Evolutionary conservation across 2,797 vertebrate species (phyloP), one percentile per base, ranked within the genome.

Genomic region (Gastrophryne carolinensis): DNA sequence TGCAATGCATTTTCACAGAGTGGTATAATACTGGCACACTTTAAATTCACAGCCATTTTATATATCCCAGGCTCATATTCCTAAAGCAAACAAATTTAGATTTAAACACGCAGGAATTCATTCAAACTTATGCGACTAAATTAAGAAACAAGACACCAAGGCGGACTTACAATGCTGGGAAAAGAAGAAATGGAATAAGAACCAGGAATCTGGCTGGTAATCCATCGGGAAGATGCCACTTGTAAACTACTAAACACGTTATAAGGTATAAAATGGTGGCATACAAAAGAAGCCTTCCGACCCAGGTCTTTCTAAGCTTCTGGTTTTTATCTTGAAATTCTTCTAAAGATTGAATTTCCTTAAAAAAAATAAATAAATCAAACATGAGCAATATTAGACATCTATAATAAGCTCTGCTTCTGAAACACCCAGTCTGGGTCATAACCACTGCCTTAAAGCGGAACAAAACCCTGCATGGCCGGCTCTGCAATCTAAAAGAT

Each of bases 241-340:
- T 87, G 84, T 98, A 99, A 3, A 98, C 95, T 79, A 98, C 84
- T 57, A 93, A 24, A 80, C 91, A 94, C 15, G 92, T 92, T 57
- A 94, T 65, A 80, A 98, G 82, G 86, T 94, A 98, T 62, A 98
- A 89, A 65, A 98, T 7, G 34, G 85, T 88, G 0, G 97, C 98
- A 86, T 99, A 97, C 3, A 97, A 75, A 73, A 98, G 90, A 79
- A 99, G 90, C 53, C 95, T 89, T 86, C 95, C 92, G 61, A 97
- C 86, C 95, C 95, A 98, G 79, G 93, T 88, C 83, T 96, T 98
- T 83, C 96, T 82, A 85, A 94, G 93, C 81, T 91, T 94, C 81
- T 98, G 95, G 87, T 96, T 95, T 90, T 95, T 96, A 83, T 96
- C 95, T 81, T 93, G 88, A 78, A 96, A 94, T 82, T 99, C 96